These are phyloP conservation scores for Orchestes rusci DNA, from an alignment of 2,888 invertebrate genomes.

Conservation along the genomic window DNA sequence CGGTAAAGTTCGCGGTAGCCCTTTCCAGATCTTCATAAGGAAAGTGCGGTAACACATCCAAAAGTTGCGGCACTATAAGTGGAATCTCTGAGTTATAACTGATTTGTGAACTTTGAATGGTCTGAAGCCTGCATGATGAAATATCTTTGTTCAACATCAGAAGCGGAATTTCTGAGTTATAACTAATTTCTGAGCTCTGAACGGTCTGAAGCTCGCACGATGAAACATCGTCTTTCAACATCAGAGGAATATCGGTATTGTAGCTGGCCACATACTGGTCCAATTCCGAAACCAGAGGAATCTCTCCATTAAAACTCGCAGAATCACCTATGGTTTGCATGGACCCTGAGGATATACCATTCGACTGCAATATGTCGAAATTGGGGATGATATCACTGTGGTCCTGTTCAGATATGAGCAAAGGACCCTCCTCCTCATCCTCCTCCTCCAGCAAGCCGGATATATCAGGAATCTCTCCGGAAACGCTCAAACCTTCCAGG, in stretches of 20 bases:
- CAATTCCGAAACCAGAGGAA: too few species aligned
- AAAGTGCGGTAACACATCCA: conserved; percentile 44
- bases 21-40: conserved; percentile 46
- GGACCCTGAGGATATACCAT: too few species aligned
- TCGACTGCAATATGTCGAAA: too few species aligned
- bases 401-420: too few species aligned
- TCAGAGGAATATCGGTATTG: too few species aligned
- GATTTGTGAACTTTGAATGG: too few species aligned
- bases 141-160: not conserved
- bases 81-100: conserved; percentile 16
- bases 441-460: conserved; percentile 9
- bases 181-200: not conserved
- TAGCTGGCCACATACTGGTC: too few species aligned
- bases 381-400: conserved; percentile 2
- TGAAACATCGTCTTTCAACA: too few species aligned
- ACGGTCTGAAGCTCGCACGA: too few species aligned
- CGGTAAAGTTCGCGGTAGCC: conserved; percentile 50
- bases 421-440: too few species aligned
- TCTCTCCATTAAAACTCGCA: too few species aligned
- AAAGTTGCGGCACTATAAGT: conserved; percentile 18
- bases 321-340: too few species aligned
- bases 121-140: not conserved
- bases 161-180: not conserved
- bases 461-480: conserved; percentile 8
- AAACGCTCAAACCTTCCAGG: conserved; percentile 32